phyloP scores from a whole-genome alignment of 2,113 vertebrate genomes.

The Dromaius novaehollandiae region DNA sequence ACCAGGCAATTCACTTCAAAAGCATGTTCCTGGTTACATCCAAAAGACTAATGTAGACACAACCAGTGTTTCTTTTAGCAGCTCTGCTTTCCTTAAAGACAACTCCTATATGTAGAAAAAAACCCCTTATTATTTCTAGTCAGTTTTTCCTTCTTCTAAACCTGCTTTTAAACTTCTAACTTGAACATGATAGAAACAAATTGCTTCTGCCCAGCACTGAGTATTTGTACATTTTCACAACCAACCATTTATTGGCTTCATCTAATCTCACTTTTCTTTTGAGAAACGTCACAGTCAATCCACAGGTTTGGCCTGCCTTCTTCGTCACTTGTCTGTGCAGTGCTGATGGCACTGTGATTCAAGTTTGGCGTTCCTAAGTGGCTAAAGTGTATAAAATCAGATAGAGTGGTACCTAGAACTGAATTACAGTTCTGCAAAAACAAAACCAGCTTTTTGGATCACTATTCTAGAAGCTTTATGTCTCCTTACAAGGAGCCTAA shows the following conservation, averaged over 20 bases:
- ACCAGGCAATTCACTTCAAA: not conserved
- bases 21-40: not conserved
- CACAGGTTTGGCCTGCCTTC: no score
- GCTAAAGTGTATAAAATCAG: not conserved
- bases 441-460: not conserved
- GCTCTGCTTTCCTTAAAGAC: not conserved
- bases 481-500: not conserved
- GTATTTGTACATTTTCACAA: not conserved
- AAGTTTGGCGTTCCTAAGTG: not conserved
- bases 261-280: not conserved
- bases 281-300: not conserved
- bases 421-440: not conserved
- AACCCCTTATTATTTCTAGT: not conserved
- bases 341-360: not conserved
- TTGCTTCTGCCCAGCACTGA: not conserved
- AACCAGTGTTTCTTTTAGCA: not conserved
- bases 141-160: not conserved
- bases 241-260: not conserved
- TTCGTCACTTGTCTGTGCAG: not conserved
- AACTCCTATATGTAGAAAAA: not conserved
- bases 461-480: not conserved
- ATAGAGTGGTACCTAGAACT: not conserved
- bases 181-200: not conserved
- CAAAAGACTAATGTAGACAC: not conserved
- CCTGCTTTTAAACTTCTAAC: not conserved